Evolutionary conservation across 2,888 invertebrate species (phyloP).

Genomic region (Dilophus febrilis): DNA sequence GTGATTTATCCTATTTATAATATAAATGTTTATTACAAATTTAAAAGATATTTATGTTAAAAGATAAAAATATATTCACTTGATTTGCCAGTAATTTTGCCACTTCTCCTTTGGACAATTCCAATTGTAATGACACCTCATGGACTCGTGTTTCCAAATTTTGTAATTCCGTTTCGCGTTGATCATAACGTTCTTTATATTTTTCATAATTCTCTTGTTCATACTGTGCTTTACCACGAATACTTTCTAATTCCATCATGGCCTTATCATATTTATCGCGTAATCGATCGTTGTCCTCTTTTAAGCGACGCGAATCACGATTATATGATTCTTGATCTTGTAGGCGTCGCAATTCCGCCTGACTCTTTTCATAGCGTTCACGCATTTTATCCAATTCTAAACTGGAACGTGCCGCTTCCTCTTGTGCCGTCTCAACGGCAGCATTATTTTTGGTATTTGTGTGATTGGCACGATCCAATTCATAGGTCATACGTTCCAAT

Average conservation of each 20-base stretch:
- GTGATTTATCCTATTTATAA: slow-evolving; percentile 47
- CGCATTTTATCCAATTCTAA: slow-evolving; percentile 80
- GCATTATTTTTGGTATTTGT: slow-evolving; percentile 73
- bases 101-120: slow-evolving; percentile 61
- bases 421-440: slow-evolving; percentile 74
- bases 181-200: slow-evolving; percentile 57
- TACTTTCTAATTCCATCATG: slow-evolving; percentile 60
- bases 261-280: slow-evolving; percentile 67
- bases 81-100: slow-evolving; percentile 54
- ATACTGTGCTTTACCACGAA: slow-evolving; percentile 63
- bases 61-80: slow-evolving; percentile 8
- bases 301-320: slow-evolving; percentile 62
- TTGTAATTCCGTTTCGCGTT: slow-evolving; percentile 56
- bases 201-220: slow-evolving; percentile 58
- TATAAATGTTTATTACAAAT: background rate
- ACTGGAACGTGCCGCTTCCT: slow-evolving; percentile 72
- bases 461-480: slow-evolving; percentile 70
- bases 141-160: slow-evolving; percentile 60
- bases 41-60: background rate
- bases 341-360: slow-evolving; percentile 63
- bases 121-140: slow-evolving; percentile 64
- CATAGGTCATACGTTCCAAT: slow-evolving; percentile 67
- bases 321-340: slow-evolving; percentile 66
- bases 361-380: slow-evolving; percentile 75
- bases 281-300: slow-evolving; percentile 64